Conservation (phyloP, 2,888 invertebrate species). For the Seira ritae region DNA sequence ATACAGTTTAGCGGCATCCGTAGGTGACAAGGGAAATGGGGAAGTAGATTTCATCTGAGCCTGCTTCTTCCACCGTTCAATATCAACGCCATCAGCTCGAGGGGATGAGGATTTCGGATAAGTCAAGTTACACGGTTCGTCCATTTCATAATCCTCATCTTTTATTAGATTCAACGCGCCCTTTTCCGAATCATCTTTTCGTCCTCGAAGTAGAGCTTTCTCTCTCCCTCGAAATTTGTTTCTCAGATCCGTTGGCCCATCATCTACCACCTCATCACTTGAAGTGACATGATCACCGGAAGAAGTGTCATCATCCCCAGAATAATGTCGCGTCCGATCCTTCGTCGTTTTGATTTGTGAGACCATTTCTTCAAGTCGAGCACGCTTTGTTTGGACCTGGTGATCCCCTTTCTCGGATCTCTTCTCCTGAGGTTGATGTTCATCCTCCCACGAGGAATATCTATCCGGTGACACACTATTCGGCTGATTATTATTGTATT, state of each 20-base stretch:
- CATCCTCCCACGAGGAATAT: conserved; percentile 51
- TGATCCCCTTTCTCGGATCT: conserved; percentile 47
- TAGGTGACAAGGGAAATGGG: conserved; percentile 68
- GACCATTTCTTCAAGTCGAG: conserved; percentile 73
- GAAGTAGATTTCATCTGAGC: conserved; percentile 54
- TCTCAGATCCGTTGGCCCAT: conserved; percentile 68
- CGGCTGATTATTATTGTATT: conserved; percentile 68
- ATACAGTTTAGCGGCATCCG: conserved; percentile 72
- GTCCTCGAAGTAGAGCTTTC: conserved; percentile 18
- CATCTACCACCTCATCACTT: conserved; percentile 71
- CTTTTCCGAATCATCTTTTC: conserved; percentile 44
- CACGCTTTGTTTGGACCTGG: conserved; percentile 71
- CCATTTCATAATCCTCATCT: conserved; percentile 61
- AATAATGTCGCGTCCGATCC: conserved; percentile 67
- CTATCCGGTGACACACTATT: conserved; percentile 57
- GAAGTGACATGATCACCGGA: conserved; percentile 72
- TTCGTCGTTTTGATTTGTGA: conserved; percentile 71
- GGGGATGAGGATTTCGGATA: conserved; percentile 61
- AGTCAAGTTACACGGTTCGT: conserved; percentile 71
- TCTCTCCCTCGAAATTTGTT: conserved; percentile 39
- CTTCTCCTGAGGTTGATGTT: conserved; percentile 22
- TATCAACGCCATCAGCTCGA: conserved; percentile 48
- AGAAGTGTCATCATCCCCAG: conserved; percentile 73
- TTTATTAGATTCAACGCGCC: conserved; percentile 53
- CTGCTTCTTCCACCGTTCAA: conserved; percentile 58